Evolutionary conservation across 2,113 vertebrate genomes (phyloP).

Genomic region (Strigops habroptila): DNA sequence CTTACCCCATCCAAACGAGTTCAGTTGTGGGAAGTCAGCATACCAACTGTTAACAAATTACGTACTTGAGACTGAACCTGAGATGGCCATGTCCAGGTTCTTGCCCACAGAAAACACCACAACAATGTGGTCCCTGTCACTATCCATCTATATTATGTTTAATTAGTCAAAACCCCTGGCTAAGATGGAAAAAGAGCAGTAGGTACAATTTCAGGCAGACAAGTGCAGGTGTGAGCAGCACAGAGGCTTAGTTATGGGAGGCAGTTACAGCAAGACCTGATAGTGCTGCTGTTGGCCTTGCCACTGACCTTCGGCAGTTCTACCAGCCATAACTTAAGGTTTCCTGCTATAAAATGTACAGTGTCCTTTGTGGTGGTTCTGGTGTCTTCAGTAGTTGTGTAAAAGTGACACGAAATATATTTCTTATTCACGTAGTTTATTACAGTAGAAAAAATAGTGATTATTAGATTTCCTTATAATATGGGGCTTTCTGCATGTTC

Average conservation of each 20-base stretch:
- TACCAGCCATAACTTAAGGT: not conserved
- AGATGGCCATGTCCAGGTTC: rapidly evolving
- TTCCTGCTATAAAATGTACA: not conserved
- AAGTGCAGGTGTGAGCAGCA: not conserved
- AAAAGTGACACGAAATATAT: not conserved
- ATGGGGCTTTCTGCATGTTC: not conserved
- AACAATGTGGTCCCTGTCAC: rapidly evolving
- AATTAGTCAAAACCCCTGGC: not conserved
- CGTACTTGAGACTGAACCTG: not conserved
- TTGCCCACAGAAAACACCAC: not conserved
- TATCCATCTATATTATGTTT: rapidly evolving
- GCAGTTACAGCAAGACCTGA: not conserved
- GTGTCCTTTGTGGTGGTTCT: not conserved
- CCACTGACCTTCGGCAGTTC: not conserved
- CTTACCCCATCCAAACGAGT: not conserved
- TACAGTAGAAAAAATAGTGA: not conserved
- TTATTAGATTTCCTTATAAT: not conserved
- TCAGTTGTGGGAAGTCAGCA: not conserved
- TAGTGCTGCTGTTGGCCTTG: not conserved
- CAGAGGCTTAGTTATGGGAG: not conserved
- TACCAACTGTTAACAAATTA: not conserved
- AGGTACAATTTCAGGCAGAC: not conserved
- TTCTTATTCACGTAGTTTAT: not conserved
- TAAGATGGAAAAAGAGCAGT: not conserved
- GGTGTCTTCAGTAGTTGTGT: not conserved